Conservation (phyloP, 2,113 vertebrate genomes). For the Columbina picui region DNA sequence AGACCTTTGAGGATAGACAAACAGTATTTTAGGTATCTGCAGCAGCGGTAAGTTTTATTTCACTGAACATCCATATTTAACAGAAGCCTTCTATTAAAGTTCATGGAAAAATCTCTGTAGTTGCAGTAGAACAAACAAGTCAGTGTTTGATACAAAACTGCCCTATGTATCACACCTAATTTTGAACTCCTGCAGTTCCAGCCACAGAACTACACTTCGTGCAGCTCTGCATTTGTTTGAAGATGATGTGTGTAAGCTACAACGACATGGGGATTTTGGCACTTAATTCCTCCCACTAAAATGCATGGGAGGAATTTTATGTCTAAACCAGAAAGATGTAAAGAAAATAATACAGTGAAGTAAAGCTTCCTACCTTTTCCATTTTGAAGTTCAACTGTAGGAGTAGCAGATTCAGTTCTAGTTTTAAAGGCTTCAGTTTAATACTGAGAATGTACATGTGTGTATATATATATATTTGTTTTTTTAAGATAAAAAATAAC, state of each 20-base stretch:
- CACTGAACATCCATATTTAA: background rate
- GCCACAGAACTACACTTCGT: background rate
- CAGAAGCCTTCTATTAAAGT: background rate
- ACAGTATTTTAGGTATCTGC: background rate
- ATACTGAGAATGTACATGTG: fast-evolving
- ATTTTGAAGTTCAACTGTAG: background rate
- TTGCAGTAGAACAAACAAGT: background rate
- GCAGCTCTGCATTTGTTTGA: background rate
- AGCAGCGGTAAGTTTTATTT: background rate
- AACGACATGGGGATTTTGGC: background rate
- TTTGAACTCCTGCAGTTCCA: background rate
- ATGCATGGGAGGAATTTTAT: background rate
- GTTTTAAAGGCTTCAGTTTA: background rate
- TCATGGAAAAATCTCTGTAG: background rate
- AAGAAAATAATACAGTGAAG: background rate
- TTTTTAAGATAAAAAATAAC: background rate
- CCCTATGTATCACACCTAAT: background rate
- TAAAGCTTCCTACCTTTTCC: background rate
- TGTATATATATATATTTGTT: background rate
- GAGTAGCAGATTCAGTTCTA: background rate
- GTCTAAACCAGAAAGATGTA: background rate
- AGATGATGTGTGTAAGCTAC: background rate
- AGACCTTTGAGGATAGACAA: background rate
- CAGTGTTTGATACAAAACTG: background rate
- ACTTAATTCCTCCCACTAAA: background rate